Evolutionary conservation across 2,888 invertebrate genomes (phyloP).

Genomic region (Bellardia pandia): DNA sequence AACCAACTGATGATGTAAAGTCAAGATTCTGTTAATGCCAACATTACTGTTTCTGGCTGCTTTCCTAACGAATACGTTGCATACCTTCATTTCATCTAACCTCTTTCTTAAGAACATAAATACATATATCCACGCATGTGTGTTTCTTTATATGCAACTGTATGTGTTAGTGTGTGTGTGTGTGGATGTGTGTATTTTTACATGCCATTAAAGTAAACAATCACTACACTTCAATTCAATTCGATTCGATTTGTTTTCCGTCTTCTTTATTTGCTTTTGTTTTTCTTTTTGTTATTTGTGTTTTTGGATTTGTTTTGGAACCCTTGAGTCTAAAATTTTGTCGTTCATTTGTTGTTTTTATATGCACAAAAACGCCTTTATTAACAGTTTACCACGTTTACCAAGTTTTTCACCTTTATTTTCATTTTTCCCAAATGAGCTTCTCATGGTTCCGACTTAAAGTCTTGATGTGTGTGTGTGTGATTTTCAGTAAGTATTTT

Average conservation of each 20-base stretch:
- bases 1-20: slow-evolving; percentile 29
- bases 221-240: slow-evolving; percentile 32
- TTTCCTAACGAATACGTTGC: neutral
- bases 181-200: slow-evolving; percentile 19
- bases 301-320: slow-evolving; percentile 23
- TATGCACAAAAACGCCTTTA: slow-evolving; percentile 57
- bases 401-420: slow-evolving; percentile 71
- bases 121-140: neutral
- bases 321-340: neutral
- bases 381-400: slow-evolving; percentile 72
- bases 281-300: neutral
- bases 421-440: slow-evolving; percentile 71
- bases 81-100: slow-evolving; percentile 14
- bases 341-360: neutral
- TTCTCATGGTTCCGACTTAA: slow-evolving; percentile 54
- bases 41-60: neutral
- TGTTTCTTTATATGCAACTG: neutral
- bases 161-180: neutral
- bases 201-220: slow-evolving; percentile 59
- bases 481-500: too few relatives aligned
- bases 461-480: slow-evolving; percentile 19
- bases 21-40: slow-evolving; percentile 10
- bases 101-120: slow-evolving; percentile 35
- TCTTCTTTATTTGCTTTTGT: slow-evolving; percentile 3
- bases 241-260: slow-evolving; percentile 32